phyloP scores from a whole-genome alignment of 2,113 vertebrate genomes.

The Micronycteris hirsuta region DNA sequence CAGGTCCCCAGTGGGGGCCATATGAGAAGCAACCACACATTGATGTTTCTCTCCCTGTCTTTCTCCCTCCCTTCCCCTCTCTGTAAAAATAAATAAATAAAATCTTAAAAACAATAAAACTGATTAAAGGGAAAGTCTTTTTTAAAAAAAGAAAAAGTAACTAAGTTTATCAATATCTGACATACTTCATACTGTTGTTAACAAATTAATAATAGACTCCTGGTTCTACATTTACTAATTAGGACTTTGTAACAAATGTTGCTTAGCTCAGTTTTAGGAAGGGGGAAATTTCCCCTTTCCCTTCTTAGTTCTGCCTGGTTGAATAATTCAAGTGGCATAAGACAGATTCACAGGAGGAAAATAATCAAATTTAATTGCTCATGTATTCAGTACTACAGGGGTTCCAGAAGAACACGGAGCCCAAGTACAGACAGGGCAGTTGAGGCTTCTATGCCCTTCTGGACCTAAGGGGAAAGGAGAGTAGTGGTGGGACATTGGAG shows the following conservation, averaged over 20 bases:
- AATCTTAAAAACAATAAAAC: too few species aligned
- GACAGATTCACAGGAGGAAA: not conserved
- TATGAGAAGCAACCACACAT: too few species aligned
- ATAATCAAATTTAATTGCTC: not conserved
- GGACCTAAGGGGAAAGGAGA: not conserved
- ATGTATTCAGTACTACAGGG: not conserved
- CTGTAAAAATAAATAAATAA: too few species aligned
- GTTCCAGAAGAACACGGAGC: not conserved
- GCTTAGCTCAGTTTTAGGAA: slow-evolving; percentile 68
- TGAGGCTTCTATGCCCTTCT: not conserved
- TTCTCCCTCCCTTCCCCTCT: too few species aligned
- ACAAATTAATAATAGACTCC: slow-evolving; percentile 80
- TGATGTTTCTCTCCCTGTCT: too few species aligned
- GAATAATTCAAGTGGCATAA: not conserved
- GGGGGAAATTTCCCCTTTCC: not conserved
- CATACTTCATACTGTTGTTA: slow-evolving; percentile 77
- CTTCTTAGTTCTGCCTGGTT: not conserved
- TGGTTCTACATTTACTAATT: slow-evolving; percentile 75
- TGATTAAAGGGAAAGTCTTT: too few species aligned
- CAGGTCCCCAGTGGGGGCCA: too few species aligned
- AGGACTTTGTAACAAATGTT: slow-evolving; percentile 72
- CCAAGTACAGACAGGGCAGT: not conserved
- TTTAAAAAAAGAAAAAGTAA: slow-evolving; percentile 61
- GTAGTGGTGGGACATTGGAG: not conserved
- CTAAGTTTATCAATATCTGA: slow-evolving; percentile 75